Evolutionary conservation across 2,888 invertebrate genomes (phyloP).

Genomic region (Scaptodrosophila latifasciaeformis): DNA sequence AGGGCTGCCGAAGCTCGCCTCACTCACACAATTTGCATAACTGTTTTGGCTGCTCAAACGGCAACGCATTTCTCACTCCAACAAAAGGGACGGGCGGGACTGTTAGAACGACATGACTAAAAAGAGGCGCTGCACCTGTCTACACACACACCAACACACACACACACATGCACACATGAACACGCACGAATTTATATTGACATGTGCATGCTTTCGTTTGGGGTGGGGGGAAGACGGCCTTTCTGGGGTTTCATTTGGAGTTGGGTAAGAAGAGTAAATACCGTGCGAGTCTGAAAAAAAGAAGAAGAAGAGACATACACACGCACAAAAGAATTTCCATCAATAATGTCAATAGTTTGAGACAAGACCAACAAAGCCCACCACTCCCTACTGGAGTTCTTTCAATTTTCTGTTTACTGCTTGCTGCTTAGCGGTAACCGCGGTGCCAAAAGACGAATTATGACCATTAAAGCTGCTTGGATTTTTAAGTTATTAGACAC

Average conservation of each 20-base stretch:
- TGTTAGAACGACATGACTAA: not conserved
- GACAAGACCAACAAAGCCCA: slow-evolving; percentile 37
- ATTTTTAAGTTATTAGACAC: slow-evolving; percentile 60
- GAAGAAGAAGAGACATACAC: too few relatives aligned
- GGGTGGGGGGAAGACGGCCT: not conserved
- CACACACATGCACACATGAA: slow-evolving; percentile 15
- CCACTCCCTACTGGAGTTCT: slow-evolving; percentile 44
- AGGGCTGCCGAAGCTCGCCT: too few relatives aligned
- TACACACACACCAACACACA: slow-evolving; percentile 31
- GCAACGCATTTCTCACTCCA: not conserved
- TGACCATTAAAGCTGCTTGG: slow-evolving; percentile 61
- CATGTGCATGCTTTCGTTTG: not conserved
- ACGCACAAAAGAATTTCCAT: slow-evolving; percentile 70
- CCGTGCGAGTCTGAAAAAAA: slow-evolving; percentile 25
- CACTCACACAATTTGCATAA: slow-evolving; percentile 53
- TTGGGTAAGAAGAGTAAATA: slow-evolving; percentile 50
- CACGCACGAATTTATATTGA: too few relatives aligned
- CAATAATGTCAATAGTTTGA: slow-evolving; percentile 65
- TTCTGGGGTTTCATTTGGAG: slow-evolving; percentile 53
- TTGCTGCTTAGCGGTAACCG: not conserved
- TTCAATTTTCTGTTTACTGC: slow-evolving; percentile 4
- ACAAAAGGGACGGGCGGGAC: not conserved
- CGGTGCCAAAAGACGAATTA: slow-evolving; percentile 48
- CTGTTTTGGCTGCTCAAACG: slow-evolving; percentile 43
- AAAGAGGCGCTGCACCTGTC: slow-evolving; percentile 43